Percentiles rank a stretch among this genome's conserved stretches.
Conservation (phyloP, 1,140 invertebrate species). For the Bombus breviceps region DNA sequence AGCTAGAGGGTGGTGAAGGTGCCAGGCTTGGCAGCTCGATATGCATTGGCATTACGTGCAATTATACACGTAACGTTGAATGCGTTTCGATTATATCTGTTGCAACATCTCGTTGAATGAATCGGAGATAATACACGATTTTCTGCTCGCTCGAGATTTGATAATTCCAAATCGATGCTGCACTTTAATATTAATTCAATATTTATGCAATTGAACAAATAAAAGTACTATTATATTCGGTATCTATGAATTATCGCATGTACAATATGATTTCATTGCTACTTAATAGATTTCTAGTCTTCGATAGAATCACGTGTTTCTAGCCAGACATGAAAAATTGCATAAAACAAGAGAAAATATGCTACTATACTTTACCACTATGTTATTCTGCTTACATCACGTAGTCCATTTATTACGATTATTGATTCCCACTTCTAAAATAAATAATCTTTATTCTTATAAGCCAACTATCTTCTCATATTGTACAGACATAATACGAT, state of each 20-base stretch:
- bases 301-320: background rate
- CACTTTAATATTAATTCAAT: background rate
- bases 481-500: background rate
- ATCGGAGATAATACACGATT: background rate
- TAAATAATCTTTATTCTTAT: background rate
- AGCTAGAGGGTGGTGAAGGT: constrained; percentile 35
- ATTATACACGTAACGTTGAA: constrained; percentile 36
- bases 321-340: background rate
- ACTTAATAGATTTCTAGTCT: background rate
- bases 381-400: too few relatives aligned
- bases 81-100: constrained; percentile 25
- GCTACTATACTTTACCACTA: too few relatives aligned
- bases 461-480: background rate
- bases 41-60: constrained; percentile 25
- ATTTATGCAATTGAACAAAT: background rate
- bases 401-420: too few relatives aligned
- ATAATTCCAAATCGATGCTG: background rate
- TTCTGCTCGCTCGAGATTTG: background rate
- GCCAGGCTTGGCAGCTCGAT: constrained; percentile 25
- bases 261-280: too few relatives aligned
- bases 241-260: background rate
- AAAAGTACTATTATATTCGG: background rate
- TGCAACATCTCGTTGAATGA: background rate
- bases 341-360: too few relatives aligned
- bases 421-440: background rate